Conservation (phyloP, 2,113 vertebrate species). For the Axis porcinus region DNA sequence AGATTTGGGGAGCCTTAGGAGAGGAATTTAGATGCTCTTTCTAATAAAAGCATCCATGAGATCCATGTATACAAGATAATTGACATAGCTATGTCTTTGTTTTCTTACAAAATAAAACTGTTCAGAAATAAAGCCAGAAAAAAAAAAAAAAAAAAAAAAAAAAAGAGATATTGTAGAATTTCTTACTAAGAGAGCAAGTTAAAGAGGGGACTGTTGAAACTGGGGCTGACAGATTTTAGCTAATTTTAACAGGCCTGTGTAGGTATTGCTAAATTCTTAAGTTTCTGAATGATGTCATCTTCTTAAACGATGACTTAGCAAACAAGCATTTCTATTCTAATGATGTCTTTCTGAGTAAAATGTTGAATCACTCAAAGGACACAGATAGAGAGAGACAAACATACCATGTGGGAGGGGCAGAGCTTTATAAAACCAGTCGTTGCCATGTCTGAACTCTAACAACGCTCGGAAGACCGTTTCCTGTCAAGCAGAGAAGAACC, state of each 20-base stretch:
- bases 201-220: neutral
- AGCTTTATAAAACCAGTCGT: slow-evolving; percentile 61
- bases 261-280: slow-evolving; percentile 40
- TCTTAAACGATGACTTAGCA: slow-evolving; percentile 15
- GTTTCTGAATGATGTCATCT: slow-evolving; percentile 57
- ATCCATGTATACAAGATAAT: neutral
- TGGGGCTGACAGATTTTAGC: neutral
- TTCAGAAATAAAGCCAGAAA: neutral
- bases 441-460: neutral
- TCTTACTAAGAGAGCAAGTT: neutral
- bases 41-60: neutral
- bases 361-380: slow-evolving; percentile 68
- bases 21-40: neutral
- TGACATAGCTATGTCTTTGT: neutral
- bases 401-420: slow-evolving; percentile 50
- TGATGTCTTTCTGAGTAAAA: slow-evolving; percentile 61
- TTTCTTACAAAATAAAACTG: slow-evolving; percentile 1
- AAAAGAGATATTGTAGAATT: too few relatives aligned
- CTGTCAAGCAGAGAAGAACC: neutral
- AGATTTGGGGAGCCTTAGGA: neutral
- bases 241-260: neutral
- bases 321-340: slow-evolving; percentile 1
- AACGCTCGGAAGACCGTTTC: neutral
- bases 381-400: slow-evolving; percentile 4
- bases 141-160: too few relatives aligned